Evolutionary conservation across 2,797 vertebrate genomes (phyloP).

Genomic region (Pipistrellus nathusii): DNA sequence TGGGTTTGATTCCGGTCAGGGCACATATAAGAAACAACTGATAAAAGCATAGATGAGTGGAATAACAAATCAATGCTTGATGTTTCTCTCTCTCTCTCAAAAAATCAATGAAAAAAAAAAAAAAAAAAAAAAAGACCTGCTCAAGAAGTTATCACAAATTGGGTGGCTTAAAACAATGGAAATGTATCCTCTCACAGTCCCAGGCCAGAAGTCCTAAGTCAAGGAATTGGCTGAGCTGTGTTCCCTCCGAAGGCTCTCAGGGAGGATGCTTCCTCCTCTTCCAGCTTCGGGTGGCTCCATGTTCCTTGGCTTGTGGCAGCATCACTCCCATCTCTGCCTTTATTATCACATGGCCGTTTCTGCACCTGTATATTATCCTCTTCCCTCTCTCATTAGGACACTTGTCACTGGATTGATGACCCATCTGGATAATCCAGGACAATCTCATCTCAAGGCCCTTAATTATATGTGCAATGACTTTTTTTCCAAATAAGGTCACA

Average conservation of each 20-base stretch:
- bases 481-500: neutral
- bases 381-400: neutral
- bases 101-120: neutral
- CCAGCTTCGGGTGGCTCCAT: neutral
- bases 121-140: neutral
- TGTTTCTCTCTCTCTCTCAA: neutral
- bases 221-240: rapidly evolving
- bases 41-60: neutral
- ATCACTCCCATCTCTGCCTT: neutral
- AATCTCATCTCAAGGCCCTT: neutral
- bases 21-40: neutral
- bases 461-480: neutral
- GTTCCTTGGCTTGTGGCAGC: neutral
- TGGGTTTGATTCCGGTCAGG: neutral
- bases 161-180: neutral
- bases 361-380: neutral
- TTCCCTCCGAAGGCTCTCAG: neutral
- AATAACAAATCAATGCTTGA: neutral
- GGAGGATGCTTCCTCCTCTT: neutral
- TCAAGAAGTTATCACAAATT: neutral
- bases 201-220: neutral
- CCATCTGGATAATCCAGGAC: neutral
- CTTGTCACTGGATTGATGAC: neutral
- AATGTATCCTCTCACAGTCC: neutral
- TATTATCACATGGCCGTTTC: rapidly evolving